Evolutionary conservation across 2,888 invertebrate species (phyloP), one percentile per base, ranked within the genome.

Genomic region (Aleiodes alternator): DNA sequence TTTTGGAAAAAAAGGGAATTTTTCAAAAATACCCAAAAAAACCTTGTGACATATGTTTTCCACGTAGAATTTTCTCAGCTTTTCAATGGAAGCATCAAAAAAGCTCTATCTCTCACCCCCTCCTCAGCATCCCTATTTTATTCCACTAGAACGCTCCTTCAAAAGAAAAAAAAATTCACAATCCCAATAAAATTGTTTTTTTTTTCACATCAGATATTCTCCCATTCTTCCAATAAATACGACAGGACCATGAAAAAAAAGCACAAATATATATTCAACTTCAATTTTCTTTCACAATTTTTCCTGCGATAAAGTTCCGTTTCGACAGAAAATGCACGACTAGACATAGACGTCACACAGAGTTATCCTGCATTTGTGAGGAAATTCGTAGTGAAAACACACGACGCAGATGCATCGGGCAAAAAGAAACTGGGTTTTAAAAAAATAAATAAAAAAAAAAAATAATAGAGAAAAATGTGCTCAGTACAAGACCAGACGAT

Each of bases 241-340:
- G 34, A 3, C 8, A 7, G n/a, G 34, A 34, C 9, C n/a, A 12
- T n/a, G 8, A 3, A 34, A 31, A 53, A 64, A 23, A 23, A 2
- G 38, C 29, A 73, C 48, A 50, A 64, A 50, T 23, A 75, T 71
- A 75, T 71, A 75, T 75, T 71, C 59, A 70, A 56, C 70, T 75
- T 34, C 31, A 70, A 55, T 70, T 55, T 55, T 70, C 43, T 14
- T 43, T 69, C 29, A 29, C 53, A 14, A 71, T 66, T 59, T 43
- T 43, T 43, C 43, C 55, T 23, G 64, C 43, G 48, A 61, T 56
- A 75, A 75, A 75, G 75, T 71, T 66, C 23, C 31, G 68, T 38
- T 64, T 70, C 75, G 64, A 75, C 53, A 64, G 75, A 66, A 23
- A 75, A 71, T 71, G 66, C 56, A 43, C 56, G 66, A 75, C 43